Conservation (phyloP, 2,888 invertebrate genomes). For the Panorpa germanica region DNA sequence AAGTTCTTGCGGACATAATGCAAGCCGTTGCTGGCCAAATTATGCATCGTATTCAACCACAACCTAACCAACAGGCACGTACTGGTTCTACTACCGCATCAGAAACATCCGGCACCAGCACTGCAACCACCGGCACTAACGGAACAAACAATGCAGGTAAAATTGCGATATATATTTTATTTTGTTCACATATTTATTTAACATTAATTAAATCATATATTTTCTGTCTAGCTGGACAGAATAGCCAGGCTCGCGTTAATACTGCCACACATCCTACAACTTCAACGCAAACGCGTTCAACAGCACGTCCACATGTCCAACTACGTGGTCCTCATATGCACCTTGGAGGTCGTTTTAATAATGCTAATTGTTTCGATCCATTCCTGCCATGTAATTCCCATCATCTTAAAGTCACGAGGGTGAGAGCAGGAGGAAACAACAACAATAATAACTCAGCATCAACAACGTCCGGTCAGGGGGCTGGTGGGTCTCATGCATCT, state of each 20-base stretch:
- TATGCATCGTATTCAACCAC: conserved; percentile 15
- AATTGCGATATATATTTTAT: conserved; percentile 6
- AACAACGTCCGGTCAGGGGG: background rate
- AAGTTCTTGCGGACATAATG: conserved; percentile 33
- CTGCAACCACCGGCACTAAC: conserved; percentile 8
- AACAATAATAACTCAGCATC: background rate
- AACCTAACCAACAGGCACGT: conserved; percentile 12
- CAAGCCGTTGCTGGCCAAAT: conserved; percentile 29
- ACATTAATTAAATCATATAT: conserved; percentile 4
- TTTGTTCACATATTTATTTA: conserved; percentile 8
- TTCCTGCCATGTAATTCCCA: conserved; percentile 55
- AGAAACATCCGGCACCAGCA: conserved; percentile 13
- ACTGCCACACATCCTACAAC: conserved; percentile 52
- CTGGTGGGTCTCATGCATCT: conserved; percentile 6
- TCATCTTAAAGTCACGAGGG: conserved; percentile 29
- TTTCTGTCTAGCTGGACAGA: conserved; percentile 9
- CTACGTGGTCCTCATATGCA: too few species aligned
- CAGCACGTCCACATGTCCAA: conserved; percentile 48
- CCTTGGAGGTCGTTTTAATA: conserved; percentile 12
- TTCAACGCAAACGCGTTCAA: conserved; percentile 47
- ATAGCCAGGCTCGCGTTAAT: conserved; percentile 28
- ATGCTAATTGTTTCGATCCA: conserved; percentile 25
- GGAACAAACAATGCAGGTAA: conserved; percentile 12
- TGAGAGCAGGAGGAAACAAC: background rate
- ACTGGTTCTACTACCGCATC: conserved; percentile 13